Evolutionary conservation across 1,140 invertebrate genomes (phyloP), one percentile per base, ranked within the genome.

Genomic region (Eciton burchellii): DNA sequence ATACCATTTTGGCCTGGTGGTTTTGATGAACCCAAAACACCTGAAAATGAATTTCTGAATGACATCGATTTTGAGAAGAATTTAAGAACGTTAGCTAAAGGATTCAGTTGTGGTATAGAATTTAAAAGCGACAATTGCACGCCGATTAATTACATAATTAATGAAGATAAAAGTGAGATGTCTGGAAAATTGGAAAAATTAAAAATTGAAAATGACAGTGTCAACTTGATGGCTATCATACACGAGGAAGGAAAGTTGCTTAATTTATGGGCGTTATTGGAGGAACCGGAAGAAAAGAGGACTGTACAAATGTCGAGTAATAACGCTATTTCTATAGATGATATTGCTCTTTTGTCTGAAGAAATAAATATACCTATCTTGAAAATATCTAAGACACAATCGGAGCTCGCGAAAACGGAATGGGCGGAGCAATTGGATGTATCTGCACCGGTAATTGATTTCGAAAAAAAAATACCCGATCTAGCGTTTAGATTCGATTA

Each of bases 371-470:
- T 94, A 62, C 94, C 95, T 1, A 88, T 96, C 0, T 83, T 96
- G 14, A 94, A 95, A 81, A 95, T 95, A 66, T 95, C 94, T 0
- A 89, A 93, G 35, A 89, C 84, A 54, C 60, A 81, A 83, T 84
- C 91, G 4, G 88, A 92, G 16, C 84, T 65, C 45, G 88, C 76
- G 0, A 93, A 92, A 74, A 95, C 95, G 11, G 95, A 98, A 90
- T 99, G 97, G 98, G 98, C 98, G 0, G 96, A 98, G 90, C 95
- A 97, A 91, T 94, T 99, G 56, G 97, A 99, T 93, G 95, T 97
- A 0, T 96, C 95, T 16, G 93, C 95, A 60, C 97, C 98, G 19
- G 96, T 99, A 1, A 95, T 94, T 49, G 96, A 99, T 92, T 99
- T 98, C 92, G 95, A 97, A 62, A 96, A 97, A 88, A 95, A 95